Evolutionary conservation across 2,113 vertebrate genomes (phyloP).

Genomic region (Otis tarda): DNA sequence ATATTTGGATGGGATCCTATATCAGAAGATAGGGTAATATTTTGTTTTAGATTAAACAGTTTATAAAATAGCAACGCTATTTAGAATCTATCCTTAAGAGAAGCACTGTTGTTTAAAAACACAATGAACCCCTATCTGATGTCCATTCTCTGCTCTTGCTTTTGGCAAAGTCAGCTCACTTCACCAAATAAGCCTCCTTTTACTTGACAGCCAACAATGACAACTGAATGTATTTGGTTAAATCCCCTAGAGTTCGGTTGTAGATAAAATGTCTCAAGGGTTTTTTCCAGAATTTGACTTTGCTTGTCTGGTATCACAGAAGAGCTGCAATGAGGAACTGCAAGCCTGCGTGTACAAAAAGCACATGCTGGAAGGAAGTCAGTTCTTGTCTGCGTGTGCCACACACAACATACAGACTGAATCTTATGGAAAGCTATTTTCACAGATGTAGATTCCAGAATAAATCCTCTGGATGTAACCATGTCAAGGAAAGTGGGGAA

Average conservation of each 20-base stretch:
- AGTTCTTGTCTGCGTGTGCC: too few species aligned
- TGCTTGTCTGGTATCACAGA: not conserved
- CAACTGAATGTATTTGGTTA: not conserved
- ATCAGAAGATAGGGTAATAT: not conserved
- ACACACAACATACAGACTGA: not conserved
- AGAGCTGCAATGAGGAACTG: not conserved
- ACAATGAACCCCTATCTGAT: not conserved
- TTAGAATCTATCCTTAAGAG: not conserved
- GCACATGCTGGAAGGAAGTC: not conserved
- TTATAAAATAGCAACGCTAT: not conserved
- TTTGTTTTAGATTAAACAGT: not conserved
- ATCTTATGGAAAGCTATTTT: not conserved
- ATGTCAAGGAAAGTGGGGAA: not conserved
- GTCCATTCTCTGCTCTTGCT: not conserved
- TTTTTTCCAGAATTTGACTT: not conserved
- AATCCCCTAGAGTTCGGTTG: not conserved
- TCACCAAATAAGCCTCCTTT: not conserved
- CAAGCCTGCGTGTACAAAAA: not conserved
- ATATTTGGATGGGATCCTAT: not conserved
- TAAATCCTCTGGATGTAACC: not conserved
- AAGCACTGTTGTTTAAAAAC: not conserved
- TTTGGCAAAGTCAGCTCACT: conserved; percentile 14
- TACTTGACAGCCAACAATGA: not conserved
- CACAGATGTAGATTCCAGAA: not conserved
- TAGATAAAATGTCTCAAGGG: not conserved